These are phyloP conservation scores for Lasioglossum vierecki DNA, from an alignment of 2,888 invertebrate species.

Conservation along the genomic window DNA sequence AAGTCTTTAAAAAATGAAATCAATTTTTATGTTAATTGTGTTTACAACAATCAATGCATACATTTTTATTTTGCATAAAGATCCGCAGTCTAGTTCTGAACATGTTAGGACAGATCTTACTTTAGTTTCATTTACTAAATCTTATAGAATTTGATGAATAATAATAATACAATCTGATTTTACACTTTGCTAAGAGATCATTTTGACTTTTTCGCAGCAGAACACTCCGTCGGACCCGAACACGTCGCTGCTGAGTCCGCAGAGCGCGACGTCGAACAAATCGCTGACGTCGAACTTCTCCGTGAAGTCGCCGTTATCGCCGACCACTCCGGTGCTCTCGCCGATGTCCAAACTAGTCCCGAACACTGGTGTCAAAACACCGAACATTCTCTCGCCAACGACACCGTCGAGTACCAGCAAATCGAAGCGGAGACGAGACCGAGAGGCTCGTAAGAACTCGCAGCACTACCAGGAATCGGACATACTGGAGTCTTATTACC, in stretches of 20 bases:
- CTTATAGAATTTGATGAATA: not conserved
- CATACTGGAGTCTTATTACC: constrained; percentile 93
- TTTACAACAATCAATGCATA: no score
- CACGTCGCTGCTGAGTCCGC: constrained; percentile 80
- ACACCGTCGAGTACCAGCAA: constrained; percentile 82
- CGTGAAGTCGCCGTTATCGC: constrained; percentile 74
- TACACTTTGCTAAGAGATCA: not conserved
- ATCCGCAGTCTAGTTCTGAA: no score
- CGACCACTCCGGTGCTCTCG: constrained; percentile 77
- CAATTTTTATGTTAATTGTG: no score
- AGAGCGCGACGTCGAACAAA: constrained; percentile 79
- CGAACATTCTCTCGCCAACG: constrained; percentile 79
- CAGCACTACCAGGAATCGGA: constrained; percentile 89
- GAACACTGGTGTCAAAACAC: constrained; percentile 72
- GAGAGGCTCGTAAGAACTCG: constrained; percentile 83
- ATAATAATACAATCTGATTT: not conserved
- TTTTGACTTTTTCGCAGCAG: constrained; percentile 65
- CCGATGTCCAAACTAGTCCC: constrained; percentile 78
- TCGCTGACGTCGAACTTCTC: constrained; percentile 79
- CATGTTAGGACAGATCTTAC: no score
- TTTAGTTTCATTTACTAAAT: no score
- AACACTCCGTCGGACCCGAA: constrained; percentile 81
- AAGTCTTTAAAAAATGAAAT: no score
- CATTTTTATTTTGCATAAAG: no score
- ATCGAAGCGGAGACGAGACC: constrained; percentile 80